These are phyloP conservation scores for Colaptes auratus DNA, from an alignment of 2,113 vertebrate genomes.

Conservation along the genomic window DNA sequence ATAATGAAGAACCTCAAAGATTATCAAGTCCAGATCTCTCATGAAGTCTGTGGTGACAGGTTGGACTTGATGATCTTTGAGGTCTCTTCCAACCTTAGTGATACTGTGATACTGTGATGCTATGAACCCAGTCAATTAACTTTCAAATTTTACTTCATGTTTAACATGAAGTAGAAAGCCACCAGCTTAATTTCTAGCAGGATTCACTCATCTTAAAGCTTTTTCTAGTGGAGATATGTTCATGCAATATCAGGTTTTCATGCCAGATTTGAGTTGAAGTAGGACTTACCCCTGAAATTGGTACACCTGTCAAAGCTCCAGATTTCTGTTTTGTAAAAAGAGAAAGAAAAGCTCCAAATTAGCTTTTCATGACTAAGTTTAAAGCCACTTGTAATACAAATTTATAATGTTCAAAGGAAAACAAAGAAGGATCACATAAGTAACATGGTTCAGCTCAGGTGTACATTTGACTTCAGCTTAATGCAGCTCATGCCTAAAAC, in stretches of 20 bases:
- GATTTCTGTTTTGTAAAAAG: constrained; percentile 81
- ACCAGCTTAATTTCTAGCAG: neutral
- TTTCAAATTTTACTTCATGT: neutral
- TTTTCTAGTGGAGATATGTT: neutral
- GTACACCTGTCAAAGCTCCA: constrained; percentile 88
- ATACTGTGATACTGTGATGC: no score
- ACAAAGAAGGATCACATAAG: neutral
- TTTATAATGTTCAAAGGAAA: neutral
- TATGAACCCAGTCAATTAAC: neutral
- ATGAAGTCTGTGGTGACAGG: no score
- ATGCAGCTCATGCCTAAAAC: neutral
- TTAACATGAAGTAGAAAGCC: neutral
- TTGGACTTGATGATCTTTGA: no score
- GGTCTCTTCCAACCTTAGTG: no score
- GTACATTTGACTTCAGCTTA: neutral
- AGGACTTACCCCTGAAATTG: constrained; percentile 94
- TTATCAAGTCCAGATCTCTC: no score
- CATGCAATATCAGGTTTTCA: neutral
- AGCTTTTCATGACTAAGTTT: neutral
- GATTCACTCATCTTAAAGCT: neutral
- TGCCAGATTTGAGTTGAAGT: neutral
- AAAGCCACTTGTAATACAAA: neutral
- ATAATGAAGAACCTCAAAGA: neutral
- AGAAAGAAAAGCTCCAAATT: neutral
- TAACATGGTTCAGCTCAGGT: neutral